A percentile compares a stretch with the other conserved stretches of the same genome.
Conservation (phyloP, 2,888 invertebrate species). For the Sesia bembeciformis region DNA sequence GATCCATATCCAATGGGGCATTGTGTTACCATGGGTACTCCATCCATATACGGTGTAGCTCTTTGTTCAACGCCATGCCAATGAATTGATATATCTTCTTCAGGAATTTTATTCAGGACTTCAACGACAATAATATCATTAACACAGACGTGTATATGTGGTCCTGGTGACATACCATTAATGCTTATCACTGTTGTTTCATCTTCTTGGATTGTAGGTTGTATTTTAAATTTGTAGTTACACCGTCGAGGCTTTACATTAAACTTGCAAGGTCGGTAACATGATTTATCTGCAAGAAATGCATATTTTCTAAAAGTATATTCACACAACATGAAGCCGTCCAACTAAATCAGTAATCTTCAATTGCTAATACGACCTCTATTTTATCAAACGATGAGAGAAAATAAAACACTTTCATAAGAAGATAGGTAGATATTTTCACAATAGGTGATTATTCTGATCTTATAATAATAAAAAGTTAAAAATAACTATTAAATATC, state of each 20-base stretch:
- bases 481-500: too few species aligned
- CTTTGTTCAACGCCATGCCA: constrained; percentile 82
- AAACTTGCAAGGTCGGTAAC: constrained; percentile 65
- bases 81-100: constrained; percentile 80
- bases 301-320: constrained; percentile 3
- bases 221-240: constrained; percentile 48
- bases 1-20: constrained; percentile 81
- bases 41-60: constrained; percentile 83
- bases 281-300: constrained; percentile 46
- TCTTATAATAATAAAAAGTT: too few species aligned
- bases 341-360: background rate
- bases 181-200: constrained; percentile 40
- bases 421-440: too few species aligned
- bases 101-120: constrained; percentile 80
- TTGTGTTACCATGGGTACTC: constrained; percentile 84
- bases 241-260: constrained; percentile 64
- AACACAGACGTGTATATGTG: constrained; percentile 77
- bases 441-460: too few species aligned
- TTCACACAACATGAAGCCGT: background rate
- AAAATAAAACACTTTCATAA: too few species aligned
- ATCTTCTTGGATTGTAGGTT: constrained; percentile 38
- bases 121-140: constrained; percentile 84
- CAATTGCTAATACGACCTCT: background rate
- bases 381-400: too few species aligned
- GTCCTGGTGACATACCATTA: constrained; percentile 63